Conservation (phyloP, 2,888 invertebrate species). For the Hirtodrosophila trivittata region DNA sequence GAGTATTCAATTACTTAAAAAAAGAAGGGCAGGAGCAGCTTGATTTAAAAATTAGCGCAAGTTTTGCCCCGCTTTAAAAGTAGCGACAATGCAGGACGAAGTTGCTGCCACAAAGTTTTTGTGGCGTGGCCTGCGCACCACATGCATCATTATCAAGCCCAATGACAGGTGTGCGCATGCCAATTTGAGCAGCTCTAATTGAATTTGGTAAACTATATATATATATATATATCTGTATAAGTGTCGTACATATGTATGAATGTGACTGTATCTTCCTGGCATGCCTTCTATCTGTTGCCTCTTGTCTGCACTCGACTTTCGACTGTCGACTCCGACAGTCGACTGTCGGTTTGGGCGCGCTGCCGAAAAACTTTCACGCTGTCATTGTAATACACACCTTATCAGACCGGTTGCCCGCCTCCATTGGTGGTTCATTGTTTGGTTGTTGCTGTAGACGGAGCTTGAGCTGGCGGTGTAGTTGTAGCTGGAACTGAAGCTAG, state of each 20-base stretch:
- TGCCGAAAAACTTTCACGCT: slow-evolving; percentile 71
- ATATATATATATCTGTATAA: slow-evolving; percentile 9
- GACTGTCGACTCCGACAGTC: slow-evolving; percentile 27
- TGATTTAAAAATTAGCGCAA: slow-evolving; percentile 68
- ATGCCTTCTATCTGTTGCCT: slow-evolving; percentile 40
- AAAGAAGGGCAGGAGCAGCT: slow-evolving; percentile 50
- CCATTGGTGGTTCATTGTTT: slow-evolving; percentile 43
- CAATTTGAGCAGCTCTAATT: slow-evolving; percentile 79
- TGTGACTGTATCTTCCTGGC: slow-evolving; percentile 6
- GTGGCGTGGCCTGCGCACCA: slow-evolving; percentile 56
- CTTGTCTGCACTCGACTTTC: slow-evolving; percentile 40
- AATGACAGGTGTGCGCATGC: slow-evolving; percentile 80
- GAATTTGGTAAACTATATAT: slow-evolving; percentile 76
- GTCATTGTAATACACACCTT: slow-evolving; percentile 78
- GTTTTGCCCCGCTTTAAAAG: slow-evolving; percentile 38
- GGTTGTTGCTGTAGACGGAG: slow-evolving; percentile 22
- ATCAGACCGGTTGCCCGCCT: slow-evolving; percentile 45
- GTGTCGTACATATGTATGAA: slow-evolving; percentile 2
- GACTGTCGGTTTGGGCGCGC: slow-evolving; percentile 27
- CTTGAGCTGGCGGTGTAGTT: slow-evolving; percentile 8
- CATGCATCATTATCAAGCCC: slow-evolving; percentile 76
- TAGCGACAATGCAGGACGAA: slow-evolving; percentile 55
- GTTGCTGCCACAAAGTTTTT: slow-evolving; percentile 66
- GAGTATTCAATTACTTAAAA: slow-evolving; percentile 68
- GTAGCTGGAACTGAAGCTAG: slow-evolving; percentile 13